Conservation (phyloP, 2,113 vertebrate species). For the Ptychochromis oligacanthus region DNA sequence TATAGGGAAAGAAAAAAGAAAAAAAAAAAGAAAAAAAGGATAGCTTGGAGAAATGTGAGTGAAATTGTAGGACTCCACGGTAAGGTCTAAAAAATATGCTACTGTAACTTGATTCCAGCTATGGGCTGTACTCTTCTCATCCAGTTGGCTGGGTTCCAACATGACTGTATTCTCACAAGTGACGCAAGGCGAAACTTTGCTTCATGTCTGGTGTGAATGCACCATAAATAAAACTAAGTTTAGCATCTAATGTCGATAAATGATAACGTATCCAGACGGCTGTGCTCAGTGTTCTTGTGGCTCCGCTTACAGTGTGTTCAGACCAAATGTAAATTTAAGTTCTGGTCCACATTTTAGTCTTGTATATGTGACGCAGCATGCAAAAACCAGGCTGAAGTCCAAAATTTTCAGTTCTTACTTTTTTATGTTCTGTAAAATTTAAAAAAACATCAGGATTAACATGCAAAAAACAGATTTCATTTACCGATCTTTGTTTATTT, state of each 20-base stretch:
- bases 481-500: not conserved
- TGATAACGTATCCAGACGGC: not conserved
- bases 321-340: not conserved
- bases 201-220: not conserved
- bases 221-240: not conserved
- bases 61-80: not conserved
- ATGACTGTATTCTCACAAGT: no score
- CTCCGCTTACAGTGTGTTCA: not conserved
- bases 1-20: not conserved
- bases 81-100: not conserved
- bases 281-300: not conserved
- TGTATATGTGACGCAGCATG: not conserved
- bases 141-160: not conserved
- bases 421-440: not conserved
- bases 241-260: not conserved
- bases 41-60: not conserved
- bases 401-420: not conserved
- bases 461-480: not conserved
- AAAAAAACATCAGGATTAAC: not conserved
- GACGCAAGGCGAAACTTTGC: not conserved
- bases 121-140: not conserved
- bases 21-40: no score
- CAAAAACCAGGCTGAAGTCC: no score
- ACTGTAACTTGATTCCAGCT: not conserved
- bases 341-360: not conserved